phyloP scores from a whole-genome alignment of 1,140 invertebrate species.

The Brachionus paranguensis region DNA sequence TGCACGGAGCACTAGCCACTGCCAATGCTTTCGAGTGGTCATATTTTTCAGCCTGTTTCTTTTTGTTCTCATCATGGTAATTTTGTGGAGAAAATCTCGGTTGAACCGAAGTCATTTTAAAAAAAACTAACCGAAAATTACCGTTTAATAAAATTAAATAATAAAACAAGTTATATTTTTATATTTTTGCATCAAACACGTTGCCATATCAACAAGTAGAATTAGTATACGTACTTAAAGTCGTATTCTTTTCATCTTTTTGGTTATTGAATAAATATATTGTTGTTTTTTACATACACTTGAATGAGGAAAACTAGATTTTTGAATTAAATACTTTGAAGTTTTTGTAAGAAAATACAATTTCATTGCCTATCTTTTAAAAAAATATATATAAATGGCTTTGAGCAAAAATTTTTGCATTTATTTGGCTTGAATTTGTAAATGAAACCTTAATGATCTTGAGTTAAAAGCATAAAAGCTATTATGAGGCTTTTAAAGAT shows the following conservation, averaged over 20 bases:
- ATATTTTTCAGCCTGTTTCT: not conserved
- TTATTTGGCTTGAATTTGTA: not conserved
- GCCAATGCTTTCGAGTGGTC: not conserved
- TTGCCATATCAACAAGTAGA: not conserved
- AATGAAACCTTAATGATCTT: not conserved
- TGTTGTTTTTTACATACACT: not conserved
- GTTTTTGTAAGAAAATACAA: not conserved
- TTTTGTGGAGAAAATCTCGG: not conserved
- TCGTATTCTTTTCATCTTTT: not conserved
- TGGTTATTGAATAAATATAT: not conserved
- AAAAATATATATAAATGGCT: not conserved
- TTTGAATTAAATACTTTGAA: not conserved
- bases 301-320: not conserved
- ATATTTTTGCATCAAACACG: not conserved
- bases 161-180: not conserved
- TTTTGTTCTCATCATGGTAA: not conserved
- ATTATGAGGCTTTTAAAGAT: not conserved
- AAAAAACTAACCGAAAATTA: not conserved
- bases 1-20: not conserved
- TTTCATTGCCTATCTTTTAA: not conserved
- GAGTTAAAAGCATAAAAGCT: not conserved
- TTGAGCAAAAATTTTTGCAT: not conserved
- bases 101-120: not conserved
- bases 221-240: not conserved
- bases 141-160: not conserved